Evolutionary conservation across 2,113 vertebrate species (phyloP).

Genomic region (Lamprotornis superbus): DNA sequence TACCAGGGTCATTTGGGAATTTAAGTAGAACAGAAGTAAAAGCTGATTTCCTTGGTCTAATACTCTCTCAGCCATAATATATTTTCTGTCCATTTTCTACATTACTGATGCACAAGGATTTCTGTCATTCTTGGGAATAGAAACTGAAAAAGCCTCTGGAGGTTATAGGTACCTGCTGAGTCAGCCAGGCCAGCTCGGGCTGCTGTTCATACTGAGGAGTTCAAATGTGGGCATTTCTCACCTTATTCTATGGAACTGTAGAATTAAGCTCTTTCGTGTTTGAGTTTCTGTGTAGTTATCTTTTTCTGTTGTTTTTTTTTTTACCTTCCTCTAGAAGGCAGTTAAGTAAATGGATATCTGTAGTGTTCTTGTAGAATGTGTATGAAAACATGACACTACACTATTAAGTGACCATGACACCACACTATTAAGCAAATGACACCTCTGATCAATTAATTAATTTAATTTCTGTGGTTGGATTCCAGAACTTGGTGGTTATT

Average conservation of each 20-base stretch:
- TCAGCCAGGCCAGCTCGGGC: not conserved
- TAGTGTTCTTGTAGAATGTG: not conserved
- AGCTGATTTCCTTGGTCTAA: not conserved
- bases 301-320: not conserved
- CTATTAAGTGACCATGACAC: not conserved
- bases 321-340: not conserved
- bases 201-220: not conserved
- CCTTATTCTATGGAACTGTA: not conserved
- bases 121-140: not conserved
- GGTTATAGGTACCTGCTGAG: not conserved
- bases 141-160: not conserved
- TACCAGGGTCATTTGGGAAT: not conserved
- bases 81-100: not conserved
- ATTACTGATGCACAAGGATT: not conserved
- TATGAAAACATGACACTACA: not conserved
- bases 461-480: not conserved
- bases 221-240: not conserved
- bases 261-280: not conserved
- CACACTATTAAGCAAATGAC: not conserved
- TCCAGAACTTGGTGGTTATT: not conserved
- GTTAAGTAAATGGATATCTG: not conserved
- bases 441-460: not conserved
- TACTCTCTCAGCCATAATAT: not conserved
- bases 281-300: not conserved
- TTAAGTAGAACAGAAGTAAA: not conserved